These are phyloP conservation scores for Leptatherina wallacei DNA, from an alignment of 2,797 vertebrate species.

Conservation along the genomic window DNA sequence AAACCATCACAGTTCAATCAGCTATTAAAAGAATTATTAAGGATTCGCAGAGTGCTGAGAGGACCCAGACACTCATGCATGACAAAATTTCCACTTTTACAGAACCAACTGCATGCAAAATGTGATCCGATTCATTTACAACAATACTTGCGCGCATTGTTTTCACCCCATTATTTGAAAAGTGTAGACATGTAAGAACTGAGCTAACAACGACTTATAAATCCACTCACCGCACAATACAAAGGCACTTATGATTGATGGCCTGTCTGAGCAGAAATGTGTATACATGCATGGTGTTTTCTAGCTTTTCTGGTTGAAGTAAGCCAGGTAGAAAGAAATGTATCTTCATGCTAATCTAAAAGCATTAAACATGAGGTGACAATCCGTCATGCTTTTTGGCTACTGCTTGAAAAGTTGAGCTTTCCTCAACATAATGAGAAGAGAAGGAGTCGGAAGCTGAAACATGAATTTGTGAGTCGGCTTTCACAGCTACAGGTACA, in stretches of 20 bases:
- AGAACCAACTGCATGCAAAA: slow-evolving; percentile 23
- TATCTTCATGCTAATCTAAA: too few relatives aligned
- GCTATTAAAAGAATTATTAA: slow-evolving; percentile 65
- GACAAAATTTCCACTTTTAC: slow-evolving; percentile 46
- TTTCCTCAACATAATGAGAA: background rate
- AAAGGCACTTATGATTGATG: background rate
- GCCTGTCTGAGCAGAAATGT: background rate
- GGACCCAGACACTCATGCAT: slow-evolving; percentile 32
- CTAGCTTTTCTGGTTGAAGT: too few relatives aligned
- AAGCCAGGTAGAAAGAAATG: too few relatives aligned
- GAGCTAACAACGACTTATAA: background rate
- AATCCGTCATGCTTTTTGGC: background rate
- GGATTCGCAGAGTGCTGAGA: slow-evolving; percentile 29
- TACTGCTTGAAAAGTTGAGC: background rate
- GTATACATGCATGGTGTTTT: too few relatives aligned
- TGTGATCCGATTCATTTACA: slow-evolving; percentile 22
- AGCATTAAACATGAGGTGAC: too few relatives aligned
- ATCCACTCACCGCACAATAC: background rate
- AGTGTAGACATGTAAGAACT: background rate
- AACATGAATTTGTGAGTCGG: background rate
- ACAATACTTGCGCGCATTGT: slow-evolving; percentile 20
- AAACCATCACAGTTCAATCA: slow-evolving; percentile 72
- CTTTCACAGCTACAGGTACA: background rate
- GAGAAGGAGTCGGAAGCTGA: background rate
- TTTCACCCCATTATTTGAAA: slow-evolving; percentile 28